Base-by-base conservation (phyloP, 2,797 vertebrate genomes). In the Setipinna tenuifilis region DNA sequence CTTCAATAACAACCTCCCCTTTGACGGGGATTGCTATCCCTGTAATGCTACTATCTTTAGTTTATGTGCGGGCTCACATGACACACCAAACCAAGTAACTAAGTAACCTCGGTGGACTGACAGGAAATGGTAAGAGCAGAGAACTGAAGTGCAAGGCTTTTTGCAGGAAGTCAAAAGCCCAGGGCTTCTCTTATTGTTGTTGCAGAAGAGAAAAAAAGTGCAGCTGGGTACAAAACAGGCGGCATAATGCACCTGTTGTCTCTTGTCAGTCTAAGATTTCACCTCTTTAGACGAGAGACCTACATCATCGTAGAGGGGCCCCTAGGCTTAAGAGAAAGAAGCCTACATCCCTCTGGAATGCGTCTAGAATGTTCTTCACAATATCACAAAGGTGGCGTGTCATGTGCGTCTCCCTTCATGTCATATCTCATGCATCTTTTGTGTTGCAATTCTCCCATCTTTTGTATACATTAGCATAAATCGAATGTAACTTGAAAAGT, bases 241-340 rank as follows among this genome's bases (percentile, higher is more conserved):
- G 46, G 85, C 83, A 81, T 85, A 86, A 80, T 87, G 85, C 91
- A 92, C 91, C 91, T 92, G 91, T 88, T 90, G 84, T 78, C 62
- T 81, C 61, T 83, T 82, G 75, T 92, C 91, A 90, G 50, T 61
- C 87, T 91, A 87, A 80, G 83, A 83, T 91, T 90, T 90, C 88
- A 41, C 84, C 78, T 28, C 71, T 82, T 71, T 75, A 82, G 78
- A 86, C 54, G 57, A 85, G 85, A 80, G 54, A 71, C 82, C 62
- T 54, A 31, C 28, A 65, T 81, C 75, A 85, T 71, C 23, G 85
- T 35, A 21, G 46, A 12, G 83, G 86, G 87, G 83, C 87, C 65
- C 85, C 86, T 82, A 62, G 65, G 41, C 71, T 88, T 83, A 62
- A 85, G 81, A 28, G 7, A 86, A 31, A 28, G 10, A 71, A 0